Conservation (phyloP, 2,797 vertebrate genomes). For the Oreonectes daqikongensis region DNA sequence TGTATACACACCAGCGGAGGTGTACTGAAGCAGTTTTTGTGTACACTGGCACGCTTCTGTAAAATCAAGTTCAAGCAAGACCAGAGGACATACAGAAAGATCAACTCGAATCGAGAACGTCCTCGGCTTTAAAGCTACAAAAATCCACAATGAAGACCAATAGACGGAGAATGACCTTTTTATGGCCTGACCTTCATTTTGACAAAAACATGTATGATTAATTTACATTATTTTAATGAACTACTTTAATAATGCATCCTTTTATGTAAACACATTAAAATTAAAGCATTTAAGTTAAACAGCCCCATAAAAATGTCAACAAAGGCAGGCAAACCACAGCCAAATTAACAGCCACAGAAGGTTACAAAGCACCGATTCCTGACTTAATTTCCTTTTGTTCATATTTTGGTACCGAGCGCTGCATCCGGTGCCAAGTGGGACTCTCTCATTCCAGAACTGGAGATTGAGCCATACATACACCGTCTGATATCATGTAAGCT, state of each 20-base stretch:
- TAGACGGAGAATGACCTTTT: background rate
- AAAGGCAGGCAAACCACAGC: slow-evolving; percentile 5
- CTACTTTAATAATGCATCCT: background rate
- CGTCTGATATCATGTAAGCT: slow-evolving; percentile 42
- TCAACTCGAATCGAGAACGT: slow-evolving; percentile 35
- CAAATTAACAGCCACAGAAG: slow-evolving; percentile 9
- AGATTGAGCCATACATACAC: slow-evolving; percentile 31
- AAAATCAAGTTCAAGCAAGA: slow-evolving; percentile 27
- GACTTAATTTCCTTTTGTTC: slow-evolving; percentile 39
- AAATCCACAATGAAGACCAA: background rate
- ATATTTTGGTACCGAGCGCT: slow-evolving; percentile 29
- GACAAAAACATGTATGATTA: slow-evolving; percentile 11
- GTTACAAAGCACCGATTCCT: background rate
- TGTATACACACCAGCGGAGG: slow-evolving; percentile 24
- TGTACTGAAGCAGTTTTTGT: slow-evolving; percentile 24
- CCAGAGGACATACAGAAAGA: slow-evolving; percentile 24
- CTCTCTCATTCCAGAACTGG: slow-evolving; percentile 40
- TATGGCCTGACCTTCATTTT: no score
- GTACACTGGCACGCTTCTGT: slow-evolving; percentile 23
- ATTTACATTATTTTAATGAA: background rate
- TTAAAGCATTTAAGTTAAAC: background rate
- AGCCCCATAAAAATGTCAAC: background rate
- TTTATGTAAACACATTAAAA: no score
- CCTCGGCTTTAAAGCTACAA: slow-evolving; percentile 22
- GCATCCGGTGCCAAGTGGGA: slow-evolving; percentile 24